Conservation (phyloP, 64 coral and sea anemone species). For the Montipora foliosa region DNA sequence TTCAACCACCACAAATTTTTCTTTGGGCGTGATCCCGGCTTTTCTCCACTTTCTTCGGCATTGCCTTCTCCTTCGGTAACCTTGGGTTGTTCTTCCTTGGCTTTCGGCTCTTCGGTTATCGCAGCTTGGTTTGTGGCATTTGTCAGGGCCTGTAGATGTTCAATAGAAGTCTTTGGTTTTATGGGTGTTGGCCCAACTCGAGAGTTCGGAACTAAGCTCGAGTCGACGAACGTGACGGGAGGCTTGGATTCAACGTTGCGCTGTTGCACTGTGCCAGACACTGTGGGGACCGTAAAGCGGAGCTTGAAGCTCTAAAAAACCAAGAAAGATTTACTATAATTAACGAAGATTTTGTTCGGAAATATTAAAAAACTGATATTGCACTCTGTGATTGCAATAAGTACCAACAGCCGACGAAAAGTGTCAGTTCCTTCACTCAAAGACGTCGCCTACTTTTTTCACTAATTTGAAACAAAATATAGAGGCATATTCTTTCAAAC, state of each 20-base stretch:
- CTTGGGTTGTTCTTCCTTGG: slow-evolving; percentile 49
- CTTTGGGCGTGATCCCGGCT: slow-evolving; percentile 72
- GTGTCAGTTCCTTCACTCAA: no score
- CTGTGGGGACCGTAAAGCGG: slow-evolving; percentile 5
- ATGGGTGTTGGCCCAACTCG: slow-evolving; percentile 16
- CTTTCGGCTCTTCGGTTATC: slow-evolving; percentile 19
- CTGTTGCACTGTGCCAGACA: slow-evolving; percentile 24
- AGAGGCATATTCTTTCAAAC: no score
- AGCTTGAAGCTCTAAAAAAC: slow-evolving; percentile 37
- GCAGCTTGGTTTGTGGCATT: slow-evolving; percentile 30
- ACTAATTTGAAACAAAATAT: no score
- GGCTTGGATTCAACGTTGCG: slow-evolving; percentile 15
- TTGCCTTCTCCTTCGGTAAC: background rate
- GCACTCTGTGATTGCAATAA: no score
- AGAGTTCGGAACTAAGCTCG: slow-evolving; percentile 18
- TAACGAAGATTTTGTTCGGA: no score
- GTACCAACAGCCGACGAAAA: no score
- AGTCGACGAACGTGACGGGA: slow-evolving; percentile 30
- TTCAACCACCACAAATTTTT: slow-evolving; percentile 94
- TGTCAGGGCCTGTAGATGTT: slow-evolving; percentile 11
- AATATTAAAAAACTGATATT: no score
- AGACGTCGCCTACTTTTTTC: no score
- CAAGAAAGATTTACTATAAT: background rate
- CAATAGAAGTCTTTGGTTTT: slow-evolving; percentile 31
- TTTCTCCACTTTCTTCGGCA: slow-evolving; percentile 2